These are phyloP conservation scores for Gobio occitaniae DNA, from an alignment of 2,797 vertebrate species.

Conservation along the genomic window DNA sequence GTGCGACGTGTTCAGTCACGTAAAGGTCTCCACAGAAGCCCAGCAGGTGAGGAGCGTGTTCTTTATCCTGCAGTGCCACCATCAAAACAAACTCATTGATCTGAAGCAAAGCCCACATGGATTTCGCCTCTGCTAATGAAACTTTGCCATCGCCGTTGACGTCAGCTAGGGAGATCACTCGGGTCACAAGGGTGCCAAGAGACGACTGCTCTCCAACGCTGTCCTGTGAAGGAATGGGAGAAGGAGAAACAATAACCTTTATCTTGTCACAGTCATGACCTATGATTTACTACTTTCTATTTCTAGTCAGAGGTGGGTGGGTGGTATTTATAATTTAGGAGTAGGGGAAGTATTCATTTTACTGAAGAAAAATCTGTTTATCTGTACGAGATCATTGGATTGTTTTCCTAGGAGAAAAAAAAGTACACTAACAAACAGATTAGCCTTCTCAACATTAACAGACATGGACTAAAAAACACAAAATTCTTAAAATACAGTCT, in stretches of 20 bases:
- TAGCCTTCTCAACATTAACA: neutral
- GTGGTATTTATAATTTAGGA: neutral
- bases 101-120: constrained; percentile 94
- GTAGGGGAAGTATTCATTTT: neutral
- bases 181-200: constrained; percentile 82
- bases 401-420: neutral
- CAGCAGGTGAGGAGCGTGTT: constrained; percentile 89
- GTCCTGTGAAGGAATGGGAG: constrained; percentile 72
- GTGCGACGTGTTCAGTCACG: constrained; percentile 86
- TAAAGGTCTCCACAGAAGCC: constrained; percentile 96
- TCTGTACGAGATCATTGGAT: neutral
- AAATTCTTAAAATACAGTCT: neutral
- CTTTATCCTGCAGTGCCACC: constrained; percentile 91
- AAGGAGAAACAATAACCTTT: neutral
- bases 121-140: constrained; percentile 94
- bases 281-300: neutral
- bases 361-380: neutral
- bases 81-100: constrained; percentile 93
- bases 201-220: constrained; percentile 92
- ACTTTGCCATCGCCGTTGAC: constrained; percentile 90
- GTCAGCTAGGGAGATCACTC: constrained; percentile 89
- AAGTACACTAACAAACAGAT: neutral
- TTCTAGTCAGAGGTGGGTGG: neutral
- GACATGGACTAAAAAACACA: neutral
- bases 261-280: neutral